Conservation (phyloP, 2,113 vertebrate species). For the Xerus inauris region DNA sequence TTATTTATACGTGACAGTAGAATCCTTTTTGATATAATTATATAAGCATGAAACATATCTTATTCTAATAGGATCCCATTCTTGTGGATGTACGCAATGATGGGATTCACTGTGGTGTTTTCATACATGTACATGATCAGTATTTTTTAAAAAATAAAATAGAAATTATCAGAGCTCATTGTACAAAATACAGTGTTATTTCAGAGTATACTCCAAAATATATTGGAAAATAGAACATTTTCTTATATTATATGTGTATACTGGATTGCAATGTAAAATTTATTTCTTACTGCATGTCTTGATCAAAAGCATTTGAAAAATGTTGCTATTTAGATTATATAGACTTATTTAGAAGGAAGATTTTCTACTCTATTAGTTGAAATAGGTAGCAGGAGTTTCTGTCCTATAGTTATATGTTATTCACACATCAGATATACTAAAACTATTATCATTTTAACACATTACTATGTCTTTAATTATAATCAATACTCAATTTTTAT, state of each 20-base stretch:
- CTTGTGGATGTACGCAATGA: no score
- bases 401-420: neutral
- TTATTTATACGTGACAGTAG: no score
- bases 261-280: neutral
- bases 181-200: conserved; percentile 3
- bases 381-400: neutral
- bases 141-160: neutral
- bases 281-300: conserved; percentile 26
- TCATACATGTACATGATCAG: no score
- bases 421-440: neutral
- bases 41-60: no score
- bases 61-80: no score
- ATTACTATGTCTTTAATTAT: conserved; percentile 17
- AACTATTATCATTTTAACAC: neutral
- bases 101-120: no score
- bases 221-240: neutral
- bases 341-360: neutral
- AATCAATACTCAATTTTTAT: conserved; percentile 17
- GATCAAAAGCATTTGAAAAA: conserved; percentile 11
- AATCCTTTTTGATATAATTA: no score
- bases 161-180: neutral
- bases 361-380: no score
- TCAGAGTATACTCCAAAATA: neutral
- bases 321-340: conserved; percentile 30
- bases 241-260: neutral